Percentiles rank a stretch among this genome's conserved stretches.
Evolutionary conservation across 2,888 invertebrate genomes (phyloP).

Genomic region (Papilio demoleus): DNA sequence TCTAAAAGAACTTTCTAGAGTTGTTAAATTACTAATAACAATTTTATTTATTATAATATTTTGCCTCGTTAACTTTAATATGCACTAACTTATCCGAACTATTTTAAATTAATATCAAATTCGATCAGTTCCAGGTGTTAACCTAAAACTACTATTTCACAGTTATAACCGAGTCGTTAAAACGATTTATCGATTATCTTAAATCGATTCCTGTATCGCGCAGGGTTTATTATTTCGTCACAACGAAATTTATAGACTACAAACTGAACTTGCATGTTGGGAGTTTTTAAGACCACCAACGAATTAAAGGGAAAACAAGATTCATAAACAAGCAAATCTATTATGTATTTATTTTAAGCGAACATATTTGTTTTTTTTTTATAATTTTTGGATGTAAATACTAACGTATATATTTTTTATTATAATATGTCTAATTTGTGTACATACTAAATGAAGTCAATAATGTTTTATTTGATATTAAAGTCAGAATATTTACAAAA

Average conservation of each 20-base stretch:
- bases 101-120: slow-evolving; percentile 20
- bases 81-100: background rate
- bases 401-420: slow-evolving; percentile 2
- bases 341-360: background rate
- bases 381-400: background rate
- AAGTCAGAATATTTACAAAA: no score
- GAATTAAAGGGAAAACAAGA: slow-evolving; percentile 12
- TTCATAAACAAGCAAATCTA: background rate
- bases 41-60: background rate
- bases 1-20: background rate
- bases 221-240: slow-evolving; percentile 55
- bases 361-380: background rate
- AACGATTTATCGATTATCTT: slow-evolving; percentile 62
- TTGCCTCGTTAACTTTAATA: slow-evolving; percentile 3
- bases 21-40: background rate
- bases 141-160: slow-evolving; percentile 62
- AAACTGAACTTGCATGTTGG: slow-evolving; percentile 56
- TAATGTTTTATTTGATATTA: no score
- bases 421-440: background rate
- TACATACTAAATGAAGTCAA: no score
- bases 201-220: slow-evolving; percentile 60
- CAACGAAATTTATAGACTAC: slow-evolving; percentile 53
- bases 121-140: slow-evolving; percentile 62
- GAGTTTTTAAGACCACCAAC: slow-evolving; percentile 53
- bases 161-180: slow-evolving; percentile 60